Conservation (phyloP, 2,113 vertebrate genomes). For the Corythornis madagascariensis region DNA sequence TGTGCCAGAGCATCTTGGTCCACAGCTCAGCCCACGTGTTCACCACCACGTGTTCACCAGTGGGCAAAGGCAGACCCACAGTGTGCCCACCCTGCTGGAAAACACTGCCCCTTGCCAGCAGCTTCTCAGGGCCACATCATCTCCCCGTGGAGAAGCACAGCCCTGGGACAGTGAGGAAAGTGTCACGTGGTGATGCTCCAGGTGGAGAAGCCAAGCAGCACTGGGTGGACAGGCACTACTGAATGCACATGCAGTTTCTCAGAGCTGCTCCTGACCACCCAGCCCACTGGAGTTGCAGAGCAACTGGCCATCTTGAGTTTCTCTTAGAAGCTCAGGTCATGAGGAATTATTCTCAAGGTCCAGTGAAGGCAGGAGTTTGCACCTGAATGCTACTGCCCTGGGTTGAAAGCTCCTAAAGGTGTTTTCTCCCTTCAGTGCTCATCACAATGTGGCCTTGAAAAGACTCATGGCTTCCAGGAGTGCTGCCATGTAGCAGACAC, state of each 20-base stretch:
- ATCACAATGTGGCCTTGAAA: background rate
- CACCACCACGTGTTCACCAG: background rate
- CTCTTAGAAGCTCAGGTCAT: background rate
- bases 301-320: background rate
- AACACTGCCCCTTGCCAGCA: background rate
- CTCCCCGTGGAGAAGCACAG: background rate
- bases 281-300: background rate
- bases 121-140: fast-evolving
- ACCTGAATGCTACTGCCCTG: background rate
- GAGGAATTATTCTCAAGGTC: background rate
- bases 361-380: background rate
- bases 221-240: background rate
- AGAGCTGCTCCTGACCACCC: background rate
- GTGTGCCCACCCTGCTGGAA: fast-evolving
- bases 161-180: background rate
- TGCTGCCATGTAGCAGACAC: background rate
- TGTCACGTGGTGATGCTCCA: background rate
- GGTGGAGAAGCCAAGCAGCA: background rate
- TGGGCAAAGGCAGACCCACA: background rate
- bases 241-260: background rate
- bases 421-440: background rate
- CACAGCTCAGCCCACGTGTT: background rate
- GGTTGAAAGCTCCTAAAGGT: background rate
- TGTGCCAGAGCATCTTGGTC: background rate
- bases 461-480: background rate